Evolutionary conservation across 1,140 invertebrate species (phyloP), one percentile per base, ranked within the genome.

Genomic region (Saxidomus purpurata): DNA sequence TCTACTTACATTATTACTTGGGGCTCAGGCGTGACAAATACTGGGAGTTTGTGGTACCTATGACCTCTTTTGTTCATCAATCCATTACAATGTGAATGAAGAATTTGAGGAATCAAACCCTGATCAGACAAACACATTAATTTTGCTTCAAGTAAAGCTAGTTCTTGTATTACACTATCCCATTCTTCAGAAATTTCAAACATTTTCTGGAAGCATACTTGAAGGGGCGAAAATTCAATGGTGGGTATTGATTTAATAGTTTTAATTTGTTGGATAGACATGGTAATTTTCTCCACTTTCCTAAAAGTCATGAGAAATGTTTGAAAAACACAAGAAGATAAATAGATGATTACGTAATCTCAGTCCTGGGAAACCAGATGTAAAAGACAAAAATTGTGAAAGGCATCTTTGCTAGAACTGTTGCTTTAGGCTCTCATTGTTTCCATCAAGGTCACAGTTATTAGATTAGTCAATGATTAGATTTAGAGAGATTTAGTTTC

Each of bases 211-310:
- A 67, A 67, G n/a, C 61, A 67, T 67, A 13, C 19, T 71, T 71
- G 11, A 31, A 31, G 28, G 67, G 34, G 19, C 13, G 3, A 25
- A 71, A 71, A 71, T 71, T 71, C 67, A 38, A 71, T 71, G 19
- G 59, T 71, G 17, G 17, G 34, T 71, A 71, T 71, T 71, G 67
- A 71, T 71, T 71, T 71, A 71, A 71, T 71, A 71, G 67, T 71
- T 38, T n/a, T 71, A 36, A 71, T 71, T 71, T 71, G 67, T n/a
- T 71, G 34, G 67, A 71, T 71, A 71, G 67, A 71, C 67, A 38
- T 36, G 67, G 34, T 40, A 71, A 71, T 71, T 67, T 71, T 28
- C 67, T 71, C 67, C 28, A 34, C 34, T 71, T 71, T 71, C 67
- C 36, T 19, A 40, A 31, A 71, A 38, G 19, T 71, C 67, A 71